Conservation (phyloP, 2,888 invertebrate genomes). For the Eristalis arbustorum region DNA sequence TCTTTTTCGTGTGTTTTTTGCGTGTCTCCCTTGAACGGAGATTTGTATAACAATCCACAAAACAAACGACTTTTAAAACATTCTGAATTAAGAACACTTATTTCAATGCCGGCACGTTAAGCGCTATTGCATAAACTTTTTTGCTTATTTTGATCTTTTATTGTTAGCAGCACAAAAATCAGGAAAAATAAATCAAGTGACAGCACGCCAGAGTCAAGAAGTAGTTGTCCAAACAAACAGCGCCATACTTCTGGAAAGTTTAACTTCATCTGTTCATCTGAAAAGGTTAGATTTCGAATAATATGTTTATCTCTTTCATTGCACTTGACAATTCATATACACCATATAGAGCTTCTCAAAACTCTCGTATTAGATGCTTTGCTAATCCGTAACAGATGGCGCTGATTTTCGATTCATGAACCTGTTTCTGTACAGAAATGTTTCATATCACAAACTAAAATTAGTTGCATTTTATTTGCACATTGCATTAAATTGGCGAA, state of each 20-base stretch:
- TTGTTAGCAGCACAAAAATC: constrained; percentile 37
- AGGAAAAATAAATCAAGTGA: constrained; percentile 34
- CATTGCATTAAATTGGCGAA: too few relatives aligned
- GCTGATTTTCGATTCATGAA: neutral
- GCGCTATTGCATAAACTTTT: constrained; percentile 4
- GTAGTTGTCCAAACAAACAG: constrained; percentile 56
- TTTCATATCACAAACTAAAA: too few relatives aligned
- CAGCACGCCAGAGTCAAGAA: constrained; percentile 20
- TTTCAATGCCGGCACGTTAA: constrained; percentile 24
- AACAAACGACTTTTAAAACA: neutral
- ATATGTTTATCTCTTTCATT: constrained; percentile 16
- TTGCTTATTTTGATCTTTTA: constrained; percentile 4
- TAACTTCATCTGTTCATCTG: constrained; percentile 29
- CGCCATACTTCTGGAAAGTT: constrained; percentile 55
- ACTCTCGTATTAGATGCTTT: neutral
- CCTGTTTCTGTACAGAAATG: neutral
- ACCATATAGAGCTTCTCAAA: neutral
- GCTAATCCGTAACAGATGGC: neutral
- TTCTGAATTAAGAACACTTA: neutral
- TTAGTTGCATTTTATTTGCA: too few relatives aligned
- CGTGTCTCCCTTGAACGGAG: neutral
- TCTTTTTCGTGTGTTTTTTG: neutral
- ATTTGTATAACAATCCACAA: neutral
- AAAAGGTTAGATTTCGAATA: neutral
- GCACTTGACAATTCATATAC: neutral